A percentile compares a stretch with the other conserved stretches of the same genome.
Conservation (phyloP, 1,140 invertebrate species). For the Diplogasteroides magnus region DNA sequence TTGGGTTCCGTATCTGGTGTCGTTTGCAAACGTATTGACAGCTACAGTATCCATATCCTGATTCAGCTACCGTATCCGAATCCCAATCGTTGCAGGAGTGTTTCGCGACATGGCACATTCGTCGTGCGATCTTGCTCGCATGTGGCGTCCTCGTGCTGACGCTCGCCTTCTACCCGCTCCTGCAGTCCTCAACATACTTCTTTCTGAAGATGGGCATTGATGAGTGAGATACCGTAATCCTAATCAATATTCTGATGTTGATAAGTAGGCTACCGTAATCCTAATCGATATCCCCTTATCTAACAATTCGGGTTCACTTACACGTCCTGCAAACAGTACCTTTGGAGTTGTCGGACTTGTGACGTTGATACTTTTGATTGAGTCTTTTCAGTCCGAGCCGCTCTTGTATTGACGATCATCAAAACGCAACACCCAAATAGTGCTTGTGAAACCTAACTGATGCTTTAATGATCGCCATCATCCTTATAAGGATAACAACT, state of each 20-base stretch:
- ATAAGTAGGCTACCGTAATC: neutral
- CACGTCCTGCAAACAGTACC: too few species aligned
- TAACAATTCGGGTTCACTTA: too few species aligned
- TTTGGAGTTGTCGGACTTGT: too few species aligned
- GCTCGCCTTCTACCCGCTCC: constrained; percentile 45
- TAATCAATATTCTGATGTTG: neutral
- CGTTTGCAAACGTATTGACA: too few species aligned
- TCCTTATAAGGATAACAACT: too few species aligned
- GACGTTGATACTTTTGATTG: too few species aligned
- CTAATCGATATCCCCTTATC: neutral
- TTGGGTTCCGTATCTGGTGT: too few species aligned
- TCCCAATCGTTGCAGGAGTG: constrained; percentile 30
- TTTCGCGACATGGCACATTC: constrained; percentile 40
- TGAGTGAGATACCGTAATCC: constrained; percentile 7
- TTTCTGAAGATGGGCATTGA: constrained; percentile 32
- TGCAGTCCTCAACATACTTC: constrained; percentile 43
- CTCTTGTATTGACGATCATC: too few species aligned
- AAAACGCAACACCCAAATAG: too few species aligned
- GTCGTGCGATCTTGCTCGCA: constrained; percentile 38
- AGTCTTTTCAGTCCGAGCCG: too few species aligned
- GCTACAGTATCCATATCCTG: neutral
- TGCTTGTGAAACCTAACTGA: too few species aligned
- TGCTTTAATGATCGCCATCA: too few species aligned
- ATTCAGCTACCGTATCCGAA: neutral
- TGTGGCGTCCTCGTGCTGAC: constrained; percentile 38